Base-by-base conservation (phyloP, 2,797 vertebrate genomes). In the Gallinago stenura region DNA sequence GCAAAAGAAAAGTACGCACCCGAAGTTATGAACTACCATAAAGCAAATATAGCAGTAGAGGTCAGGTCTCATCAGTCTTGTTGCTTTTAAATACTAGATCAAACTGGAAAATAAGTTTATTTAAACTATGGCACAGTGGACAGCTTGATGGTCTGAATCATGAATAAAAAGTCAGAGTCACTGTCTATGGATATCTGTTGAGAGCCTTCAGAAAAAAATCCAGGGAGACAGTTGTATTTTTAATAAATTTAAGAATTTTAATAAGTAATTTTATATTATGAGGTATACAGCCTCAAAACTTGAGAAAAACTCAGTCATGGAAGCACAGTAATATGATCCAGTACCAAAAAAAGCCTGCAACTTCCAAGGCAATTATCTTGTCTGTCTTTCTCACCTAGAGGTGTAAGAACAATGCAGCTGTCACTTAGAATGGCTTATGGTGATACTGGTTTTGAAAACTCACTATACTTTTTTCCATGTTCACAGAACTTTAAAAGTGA, bases 321-420 rank as follows among this genome's bases (percentile, higher is more conserved):
- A 96, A 95, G 45, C 7, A 93, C 62, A 86, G 69, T 94, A 95
- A 97, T 96, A 82, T 95, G 79, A 95, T 90, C 71, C 64, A 66
- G 13, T 33, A 43, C 9, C 28, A 58, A 93, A 97, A 97, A 94
- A 94, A 30, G 58, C 15, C 53, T 96, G 82, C 60, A 87, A 90
- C 78, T 96, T 97, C 89, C 96, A 97, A 97, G 86, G 71, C 86
- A 97, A 95, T 97, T 97, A 97, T 35, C 71, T 96, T 97, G 94
- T 94, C 95, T 94, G 16, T 95, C 86, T 92, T 91, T 94, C 54
- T 97, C 82, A 97, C 82, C 78, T 92, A 87, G 50, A 82, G 70
- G 64, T 87, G 69, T 41, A 95, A 94, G 95, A 98, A 91, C 94
- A 97, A 95, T 93, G 83, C 66, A 92, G 41, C 73, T 89, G 66